phyloP scores from a whole-genome alignment of 2,888 invertebrate species.

The Hirtodrosophila alboralis region DNA sequence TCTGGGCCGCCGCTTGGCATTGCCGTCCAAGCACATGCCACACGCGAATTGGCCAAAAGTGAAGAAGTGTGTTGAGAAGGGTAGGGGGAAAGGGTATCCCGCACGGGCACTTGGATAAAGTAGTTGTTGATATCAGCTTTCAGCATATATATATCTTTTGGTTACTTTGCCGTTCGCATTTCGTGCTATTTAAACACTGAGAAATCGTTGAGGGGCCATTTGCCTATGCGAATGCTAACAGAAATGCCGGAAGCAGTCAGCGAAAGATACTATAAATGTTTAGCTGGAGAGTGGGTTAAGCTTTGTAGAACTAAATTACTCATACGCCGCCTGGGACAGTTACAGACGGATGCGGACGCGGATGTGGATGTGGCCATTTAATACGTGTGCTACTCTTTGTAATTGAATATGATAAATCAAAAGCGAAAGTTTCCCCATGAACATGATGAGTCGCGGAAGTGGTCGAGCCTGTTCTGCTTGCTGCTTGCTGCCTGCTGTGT shows the following conservation, averaged over 20 bases:
- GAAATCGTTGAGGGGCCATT: constrained; percentile 37
- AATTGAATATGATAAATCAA: constrained; percentile 82
- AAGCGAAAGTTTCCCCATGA: constrained; percentile 48
- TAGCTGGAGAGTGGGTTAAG: constrained; percentile 12
- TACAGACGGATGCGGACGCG: background rate
- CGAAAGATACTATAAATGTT: background rate
- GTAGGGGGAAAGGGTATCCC: constrained; percentile 5
- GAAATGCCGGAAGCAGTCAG: constrained; percentile 37
- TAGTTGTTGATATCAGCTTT: constrained; percentile 76
- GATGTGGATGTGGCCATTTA: constrained; percentile 66
- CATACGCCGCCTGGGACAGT: constrained; percentile 60
- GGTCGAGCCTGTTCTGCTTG: constrained; percentile 38
- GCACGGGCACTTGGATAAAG: constrained; percentile 45
- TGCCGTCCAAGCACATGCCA: constrained; percentile 50
- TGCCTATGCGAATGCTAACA: constrained; percentile 55
- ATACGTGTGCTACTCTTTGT: constrained; percentile 73
- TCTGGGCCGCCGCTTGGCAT: constrained; percentile 39
- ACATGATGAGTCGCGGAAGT: constrained; percentile 51
- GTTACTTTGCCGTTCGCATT: constrained; percentile 29
- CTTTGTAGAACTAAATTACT: constrained; percentile 57
- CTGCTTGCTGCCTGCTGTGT: constrained; percentile 5
- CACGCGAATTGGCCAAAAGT: constrained; percentile 56
- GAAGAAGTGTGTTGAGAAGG: background rate
- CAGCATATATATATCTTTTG: constrained; percentile 42
- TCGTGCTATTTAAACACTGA: constrained; percentile 59